A percentile compares a stretch with the other conserved stretches of the same genome.
These are phyloP conservation scores for Dasyurus viverrinus DNA, from an alignment of 2,113 vertebrate species.

Conservation along the genomic window DNA sequence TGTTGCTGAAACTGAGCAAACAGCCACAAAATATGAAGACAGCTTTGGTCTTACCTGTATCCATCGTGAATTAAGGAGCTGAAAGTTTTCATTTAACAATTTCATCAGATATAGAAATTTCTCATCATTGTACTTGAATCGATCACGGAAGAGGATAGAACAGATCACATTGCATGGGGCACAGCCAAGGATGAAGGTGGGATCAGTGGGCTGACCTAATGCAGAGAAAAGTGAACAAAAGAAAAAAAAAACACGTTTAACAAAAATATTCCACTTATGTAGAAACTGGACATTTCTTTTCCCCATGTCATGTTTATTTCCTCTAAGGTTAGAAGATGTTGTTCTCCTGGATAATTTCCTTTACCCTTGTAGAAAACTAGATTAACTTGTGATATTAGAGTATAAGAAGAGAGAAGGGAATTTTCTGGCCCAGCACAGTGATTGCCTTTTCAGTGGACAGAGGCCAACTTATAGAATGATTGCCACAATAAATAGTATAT, in stretches of 20 bases:
- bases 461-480: neutral
- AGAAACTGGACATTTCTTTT: neutral
- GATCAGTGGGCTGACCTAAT: slow-evolving; percentile 58
- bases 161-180: slow-evolving; percentile 64
- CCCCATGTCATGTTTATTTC: neutral
- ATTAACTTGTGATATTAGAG: neutral
- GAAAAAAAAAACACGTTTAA: neutral
- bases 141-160: neutral
- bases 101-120: slow-evolving; percentile 19
- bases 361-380: neutral
- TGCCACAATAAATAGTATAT: neutral
- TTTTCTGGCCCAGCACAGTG: neutral
- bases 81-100: neutral
- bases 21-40: neutral
- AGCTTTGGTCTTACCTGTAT: slow-evolving; percentile 43
- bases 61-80: slow-evolving; percentile 9
- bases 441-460: neutral
- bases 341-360: neutral
- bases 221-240: neutral
- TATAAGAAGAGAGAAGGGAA: neutral
- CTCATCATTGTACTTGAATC: slow-evolving; percentile 10
- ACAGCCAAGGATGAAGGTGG: slow-evolving; percentile 50
- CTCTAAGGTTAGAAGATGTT: neutral
- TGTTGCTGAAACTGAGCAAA: neutral
- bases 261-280: neutral